Base-by-base conservation (phyloP, 2,888 invertebrate species). In the Parasteatoda lunata region DNA sequence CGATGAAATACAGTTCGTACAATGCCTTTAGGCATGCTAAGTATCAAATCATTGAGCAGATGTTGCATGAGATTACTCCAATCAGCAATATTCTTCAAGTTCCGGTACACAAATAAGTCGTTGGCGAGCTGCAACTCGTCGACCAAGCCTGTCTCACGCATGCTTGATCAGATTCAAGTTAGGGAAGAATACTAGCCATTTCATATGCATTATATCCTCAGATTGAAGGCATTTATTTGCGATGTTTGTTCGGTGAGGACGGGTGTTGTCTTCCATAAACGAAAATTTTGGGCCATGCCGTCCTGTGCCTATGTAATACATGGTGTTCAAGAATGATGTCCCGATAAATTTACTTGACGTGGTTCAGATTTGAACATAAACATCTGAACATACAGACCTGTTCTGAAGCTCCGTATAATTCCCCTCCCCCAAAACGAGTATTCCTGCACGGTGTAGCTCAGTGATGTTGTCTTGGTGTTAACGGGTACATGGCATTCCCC, bases 301-400 rank as follows among this genome's bases (percentile, higher is more conserved):
- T 3, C 3, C 5, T 65, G 65, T 65, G 6, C 48, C 64, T 65
- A 64, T 65, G 30, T 48, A 47, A 15, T 30, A 65, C 47, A 66
- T 76, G 65, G 45, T 76, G 49, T 76, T 76, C 66, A 13, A 4
- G 76, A 76, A 64, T 76, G 76, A 76, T 47, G 1, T 76, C 76
- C 65, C 76, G 51, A 65, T 76, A 49, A 48, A 65, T 76, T 13
- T 76, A 65, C 48, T 13, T 76, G 48, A 15, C 76, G 65, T 76
- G 45, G 47, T 76, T 76, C 45, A 30, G 48, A 7, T 76, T 48
- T 76, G n/a, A n/a, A n/a, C n/a, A n/a, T n/a, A n/a, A n/a, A n/a
- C n/a, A n/a, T n/a, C n/a, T n/a, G 49, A 66, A 76, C 76, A 49
- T 76, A 65, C 15, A 51, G 76, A 48, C 49, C 47, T 47, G 66